A percentile compares a stretch with the other conserved stretches of the same genome.
These are phyloP conservation scores for Fringilla coelebs DNA, from an alignment of 2,797 vertebrate genomes.

Conservation along the genomic window DNA sequence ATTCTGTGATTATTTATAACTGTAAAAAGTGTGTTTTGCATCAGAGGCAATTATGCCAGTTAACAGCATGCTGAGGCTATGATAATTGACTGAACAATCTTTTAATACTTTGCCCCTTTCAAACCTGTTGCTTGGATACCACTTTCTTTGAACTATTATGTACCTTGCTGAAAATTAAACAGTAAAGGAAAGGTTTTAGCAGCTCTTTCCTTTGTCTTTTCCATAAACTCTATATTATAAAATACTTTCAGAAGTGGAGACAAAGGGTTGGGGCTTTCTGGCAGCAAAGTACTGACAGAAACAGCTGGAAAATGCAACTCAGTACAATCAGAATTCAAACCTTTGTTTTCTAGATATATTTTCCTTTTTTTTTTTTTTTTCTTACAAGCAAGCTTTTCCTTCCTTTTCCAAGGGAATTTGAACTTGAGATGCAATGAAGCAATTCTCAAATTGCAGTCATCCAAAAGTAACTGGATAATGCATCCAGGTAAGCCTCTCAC, in stretches of 20 bases:
- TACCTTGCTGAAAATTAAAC: conserved; percentile 39
- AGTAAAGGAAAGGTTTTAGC: conserved; percentile 16
- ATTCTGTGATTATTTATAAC: conserved; percentile 3
- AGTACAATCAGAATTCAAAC: not conserved
- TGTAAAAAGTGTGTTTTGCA: not conserved
- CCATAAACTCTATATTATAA: not conserved
- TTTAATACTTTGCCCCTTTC: conserved; percentile 48
- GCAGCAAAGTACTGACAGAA: not conserved
- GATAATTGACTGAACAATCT: conserved; percentile 55
- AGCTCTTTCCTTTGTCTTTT: conserved; percentile 29
- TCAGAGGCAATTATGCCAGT: conserved; percentile 20
- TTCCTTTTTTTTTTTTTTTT: not conserved
- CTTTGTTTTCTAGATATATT: not conserved
- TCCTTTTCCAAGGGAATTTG: not conserved
- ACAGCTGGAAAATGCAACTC: not conserved
- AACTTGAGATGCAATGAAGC: not conserved
- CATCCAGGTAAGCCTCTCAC: not conserved
- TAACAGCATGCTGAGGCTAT: conserved; percentile 48
- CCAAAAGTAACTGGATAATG: not conserved
- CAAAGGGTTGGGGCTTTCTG: not conserved
- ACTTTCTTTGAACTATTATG: conserved; percentile 42
- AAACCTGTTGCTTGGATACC: conserved; percentile 70
- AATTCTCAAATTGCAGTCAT: not conserved
- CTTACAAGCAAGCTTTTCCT: not conserved
- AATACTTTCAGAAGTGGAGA: not conserved